Evolutionary conservation across 2,888 invertebrate species (phyloP), one percentile per base, ranked within the genome.

Genomic region (Yponomeuta evonymella): DNA sequence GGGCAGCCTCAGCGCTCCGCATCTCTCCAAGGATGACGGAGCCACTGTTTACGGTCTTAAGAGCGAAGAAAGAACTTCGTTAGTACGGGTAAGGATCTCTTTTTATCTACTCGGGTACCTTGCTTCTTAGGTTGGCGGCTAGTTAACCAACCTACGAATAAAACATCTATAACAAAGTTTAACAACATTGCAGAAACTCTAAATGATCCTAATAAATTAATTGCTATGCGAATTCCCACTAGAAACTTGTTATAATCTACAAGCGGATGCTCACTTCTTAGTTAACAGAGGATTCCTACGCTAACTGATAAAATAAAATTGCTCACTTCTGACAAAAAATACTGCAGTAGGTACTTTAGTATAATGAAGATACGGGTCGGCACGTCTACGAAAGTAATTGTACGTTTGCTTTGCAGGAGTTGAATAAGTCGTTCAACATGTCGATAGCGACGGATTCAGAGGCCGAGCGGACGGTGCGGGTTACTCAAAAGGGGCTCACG

Each of bases 21-120:
- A 90, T 77, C 83, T 92, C 4, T 89, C 89, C 6, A 91, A 89
- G 77, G 90, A 90, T 76, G 92, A 92, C 74, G 89, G 90, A 68
- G 89, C 89, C 29, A 88, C 90, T 48, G 90, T 92, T 68, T 91
- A 90, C 75, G 92, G 92, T 72, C 83, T 92, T 70, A 91, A 92
- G 76, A 88, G 89, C 73, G 90, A 92, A 66, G 92, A 93, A 81
- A 83, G 92, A 58, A 81, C 78, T 2, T 72, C 79, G 29, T 76
- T 83, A 75, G 81, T 84, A 43, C 76, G 80, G 77, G 83, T 83
- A 77, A 76, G 75, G 66, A 72, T 70, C 67, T 67, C 3, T 15
- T 43, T 15, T 33, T 5, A 63, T 62, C 29, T 58, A 36, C 6
- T 43, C 43, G 43, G 43, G 43, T 43, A 43, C 43, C 43, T 43